Evolutionary conservation across 2,888 invertebrate species (phyloP).

Genomic region (Ashinkailepas kermadecensis): DNA sequence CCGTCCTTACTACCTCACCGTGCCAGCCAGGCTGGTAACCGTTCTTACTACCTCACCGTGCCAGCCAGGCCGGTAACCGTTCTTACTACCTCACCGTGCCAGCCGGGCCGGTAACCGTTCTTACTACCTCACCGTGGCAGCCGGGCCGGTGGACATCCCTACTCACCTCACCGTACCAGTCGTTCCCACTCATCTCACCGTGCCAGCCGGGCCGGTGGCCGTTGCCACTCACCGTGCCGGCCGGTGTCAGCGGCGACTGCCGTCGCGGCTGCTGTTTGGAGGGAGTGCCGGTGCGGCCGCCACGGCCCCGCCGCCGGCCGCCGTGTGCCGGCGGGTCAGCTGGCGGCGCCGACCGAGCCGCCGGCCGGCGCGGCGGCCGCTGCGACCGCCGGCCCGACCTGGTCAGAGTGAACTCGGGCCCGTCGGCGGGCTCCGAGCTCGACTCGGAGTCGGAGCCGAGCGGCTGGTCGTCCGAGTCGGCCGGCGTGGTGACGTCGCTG

Average conservation of each 20-base stretch:
- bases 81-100: no score
- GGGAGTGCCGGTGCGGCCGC: not conserved
- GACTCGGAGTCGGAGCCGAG: not conserved
- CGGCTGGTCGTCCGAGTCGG: not conserved
- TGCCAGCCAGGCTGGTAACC: no score
- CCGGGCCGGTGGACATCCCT: no score
- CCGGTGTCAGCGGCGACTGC: not conserved
- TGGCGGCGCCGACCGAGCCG: not conserved
- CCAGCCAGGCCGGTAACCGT: no score
- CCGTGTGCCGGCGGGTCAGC: not conserved
- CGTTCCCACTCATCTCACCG: no score
- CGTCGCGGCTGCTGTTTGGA: not conserved
- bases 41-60: no score
- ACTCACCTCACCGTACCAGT: no score
- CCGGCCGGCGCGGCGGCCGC: not conserved
- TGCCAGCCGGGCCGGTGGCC: no score
- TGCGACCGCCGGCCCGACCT: not conserved
- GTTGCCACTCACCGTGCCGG: no score
- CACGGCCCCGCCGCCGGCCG: not conserved
- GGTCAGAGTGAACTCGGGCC: constrained; percentile 3
- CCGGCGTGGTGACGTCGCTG: not conserved
- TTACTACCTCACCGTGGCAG: no score
- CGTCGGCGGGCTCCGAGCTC: not conserved
- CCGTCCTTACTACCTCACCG: no score
- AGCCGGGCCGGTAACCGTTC: no score